phyloP scores from a whole-genome alignment of 2,797 vertebrate species.

The Graptemys geographica region DNA sequence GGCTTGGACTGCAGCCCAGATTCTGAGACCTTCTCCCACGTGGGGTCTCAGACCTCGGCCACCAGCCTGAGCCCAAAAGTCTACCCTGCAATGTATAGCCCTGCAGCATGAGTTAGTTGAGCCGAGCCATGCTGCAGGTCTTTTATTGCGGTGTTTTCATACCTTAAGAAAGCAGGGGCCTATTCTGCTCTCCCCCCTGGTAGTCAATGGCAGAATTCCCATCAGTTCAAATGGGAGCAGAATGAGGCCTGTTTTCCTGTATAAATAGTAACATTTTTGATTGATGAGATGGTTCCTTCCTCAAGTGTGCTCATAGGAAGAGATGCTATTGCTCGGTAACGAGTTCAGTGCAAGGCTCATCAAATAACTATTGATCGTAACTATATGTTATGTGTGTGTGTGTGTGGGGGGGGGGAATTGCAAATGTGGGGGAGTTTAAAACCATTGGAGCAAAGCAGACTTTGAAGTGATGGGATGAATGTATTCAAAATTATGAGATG shows the following conservation, averaged over 20 bases:
- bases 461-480: constrained; percentile 9
- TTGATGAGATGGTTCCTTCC: not conserved
- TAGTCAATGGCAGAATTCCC: not conserved
- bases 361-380: not conserved
- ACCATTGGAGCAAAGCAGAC: not conserved
- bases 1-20: not conserved
- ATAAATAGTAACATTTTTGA: not conserved
- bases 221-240: not conserved
- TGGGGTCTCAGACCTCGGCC: not conserved
- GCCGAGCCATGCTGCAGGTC: not conserved
- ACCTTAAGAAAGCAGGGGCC: not conserved
- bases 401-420: not conserved
- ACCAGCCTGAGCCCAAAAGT: not conserved
- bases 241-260: not conserved
- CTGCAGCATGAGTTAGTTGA: not conserved
- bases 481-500: not conserved
- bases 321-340: not conserved
- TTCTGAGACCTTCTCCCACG: not conserved
- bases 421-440: not conserved
- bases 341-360: not conserved
- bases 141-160: not conserved
- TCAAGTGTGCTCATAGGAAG: not conserved
- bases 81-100: not conserved
- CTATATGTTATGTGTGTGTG: not conserved
- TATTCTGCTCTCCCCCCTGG: not conserved